Percentiles rank a stretch among this genome's conserved stretches.
Evolutionary conservation across 2,113 vertebrate genomes (phyloP).

Genomic region (Monarcha castaneiventris): DNA sequence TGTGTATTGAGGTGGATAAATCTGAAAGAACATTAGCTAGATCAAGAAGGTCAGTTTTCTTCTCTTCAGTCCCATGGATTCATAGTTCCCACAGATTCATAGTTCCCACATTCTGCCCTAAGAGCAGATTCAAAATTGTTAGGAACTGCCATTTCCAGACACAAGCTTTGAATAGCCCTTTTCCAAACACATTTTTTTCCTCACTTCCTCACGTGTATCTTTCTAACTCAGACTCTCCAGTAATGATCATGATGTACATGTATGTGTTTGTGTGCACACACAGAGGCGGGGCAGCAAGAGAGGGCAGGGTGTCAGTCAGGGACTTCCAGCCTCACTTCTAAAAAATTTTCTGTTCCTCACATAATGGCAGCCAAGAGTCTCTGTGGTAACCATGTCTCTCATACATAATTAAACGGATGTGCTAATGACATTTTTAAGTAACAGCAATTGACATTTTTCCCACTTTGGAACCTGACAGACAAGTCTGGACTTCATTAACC

Average conservation of each 20-base stretch:
- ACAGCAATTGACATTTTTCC: slow-evolving; percentile 57
- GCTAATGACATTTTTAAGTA: slow-evolving; percentile 60
- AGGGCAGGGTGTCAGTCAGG: not conserved
- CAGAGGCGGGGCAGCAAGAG: not conserved
- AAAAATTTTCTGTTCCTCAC: not conserved
- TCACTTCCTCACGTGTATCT: not conserved
- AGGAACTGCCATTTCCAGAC: not conserved
- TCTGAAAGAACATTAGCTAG: not conserved
- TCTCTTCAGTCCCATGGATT: not conserved
- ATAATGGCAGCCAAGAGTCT: not conserved
- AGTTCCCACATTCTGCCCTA: not conserved
- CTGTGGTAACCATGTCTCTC: not conserved
- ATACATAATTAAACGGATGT: slow-evolving; percentile 31
- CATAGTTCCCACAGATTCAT: not conserved
- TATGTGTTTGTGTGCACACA: fast-evolving
- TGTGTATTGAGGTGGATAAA: not conserved
- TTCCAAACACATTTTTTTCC: not conserved
- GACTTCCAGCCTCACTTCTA: not conserved
- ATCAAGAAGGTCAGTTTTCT: not conserved
- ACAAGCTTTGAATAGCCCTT: not conserved
- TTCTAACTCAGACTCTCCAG: not conserved
- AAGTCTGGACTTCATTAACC: slow-evolving; percentile 57
- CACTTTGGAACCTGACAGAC: slow-evolving; percentile 32
- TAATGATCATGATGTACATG: no score
- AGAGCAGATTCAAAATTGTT: not conserved